These are phyloP conservation scores for Aptenodytes forsteri DNA, from an alignment of 2,113 vertebrate genomes.

Conservation along the genomic window DNA sequence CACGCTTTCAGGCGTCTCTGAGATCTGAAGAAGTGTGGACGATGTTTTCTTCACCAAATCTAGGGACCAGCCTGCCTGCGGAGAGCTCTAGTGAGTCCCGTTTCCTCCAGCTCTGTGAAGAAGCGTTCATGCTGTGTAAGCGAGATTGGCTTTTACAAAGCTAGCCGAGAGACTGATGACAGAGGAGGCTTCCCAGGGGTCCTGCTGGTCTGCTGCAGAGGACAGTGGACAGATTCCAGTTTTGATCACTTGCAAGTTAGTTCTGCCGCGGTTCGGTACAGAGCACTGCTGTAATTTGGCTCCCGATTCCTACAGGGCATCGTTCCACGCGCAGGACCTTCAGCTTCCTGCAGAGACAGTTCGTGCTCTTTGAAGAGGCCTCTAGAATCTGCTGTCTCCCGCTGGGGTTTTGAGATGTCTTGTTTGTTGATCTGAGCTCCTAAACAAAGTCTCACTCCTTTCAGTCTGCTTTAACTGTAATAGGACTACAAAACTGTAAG, in stretches of 20 bases:
- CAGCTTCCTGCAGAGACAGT: not conserved
- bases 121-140: not conserved
- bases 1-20: not conserved
- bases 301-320: not conserved
- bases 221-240: not conserved
- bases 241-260: not conserved
- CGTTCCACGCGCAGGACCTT: not conserved
- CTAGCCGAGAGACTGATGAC: not conserved
- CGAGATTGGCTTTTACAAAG: conserved; percentile 8
- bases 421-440: conserved; percentile 38
- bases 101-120: not conserved
- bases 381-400: conserved; percentile 32
- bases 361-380: not conserved
- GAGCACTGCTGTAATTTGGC: not conserved
- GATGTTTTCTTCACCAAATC: not conserved
- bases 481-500: conserved; percentile 70
- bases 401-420: conserved; percentile 22
- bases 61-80: not conserved
- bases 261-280: not conserved
- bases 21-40: not conserved
- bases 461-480: conserved; percentile 71
- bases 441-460: conserved; percentile 56
- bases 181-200: not conserved
- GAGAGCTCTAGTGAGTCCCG: not conserved
- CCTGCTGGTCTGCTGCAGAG: not conserved